phyloP scores from a whole-genome alignment of 2,888 invertebrate species.

The Trisateles emortualis region DNA sequence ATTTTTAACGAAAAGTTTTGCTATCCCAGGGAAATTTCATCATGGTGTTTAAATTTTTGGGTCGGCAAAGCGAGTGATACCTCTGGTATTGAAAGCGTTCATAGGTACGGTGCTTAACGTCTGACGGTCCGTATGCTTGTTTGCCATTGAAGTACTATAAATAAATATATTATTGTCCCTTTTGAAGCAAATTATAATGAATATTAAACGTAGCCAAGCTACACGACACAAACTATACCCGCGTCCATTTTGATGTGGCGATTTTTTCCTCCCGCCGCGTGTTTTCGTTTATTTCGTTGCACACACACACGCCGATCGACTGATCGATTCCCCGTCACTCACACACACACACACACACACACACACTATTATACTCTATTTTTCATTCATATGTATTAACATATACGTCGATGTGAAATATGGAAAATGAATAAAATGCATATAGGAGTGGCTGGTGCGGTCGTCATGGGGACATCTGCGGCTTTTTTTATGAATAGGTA shows the following conservation, averaged over 20 bases:
- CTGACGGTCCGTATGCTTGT: too few species aligned
- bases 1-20: too few species aligned
- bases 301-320: constrained; percentile 69
- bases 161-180: too few species aligned
- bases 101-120: too few species aligned
- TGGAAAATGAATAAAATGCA: constrained; percentile 16
- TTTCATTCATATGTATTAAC: constrained; percentile 15
- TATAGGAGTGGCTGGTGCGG: neutral
- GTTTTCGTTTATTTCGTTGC: constrained; percentile 83
- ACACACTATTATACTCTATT: constrained; percentile 42
- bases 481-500: neutral
- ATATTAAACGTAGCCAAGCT: constrained; percentile 49
- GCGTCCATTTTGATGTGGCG: constrained; percentile 81
- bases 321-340: constrained; percentile 69
- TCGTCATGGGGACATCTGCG: neutral
- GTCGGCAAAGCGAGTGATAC: too few species aligned
- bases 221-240: constrained; percentile 38
- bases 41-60: too few species aligned
- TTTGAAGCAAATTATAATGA: too few species aligned
- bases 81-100: too few species aligned
- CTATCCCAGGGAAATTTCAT: too few species aligned
- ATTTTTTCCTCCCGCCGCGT: constrained; percentile 73
- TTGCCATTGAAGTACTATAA: too few species aligned
- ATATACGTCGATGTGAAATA: constrained; percentile 3
- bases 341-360: constrained; percentile 29